Percentiles rank a stretch among this genome's conserved stretches.
phyloP scores from a whole-genome alignment of 2,113 vertebrate genomes.

The Apodemus speciosus region DNA sequence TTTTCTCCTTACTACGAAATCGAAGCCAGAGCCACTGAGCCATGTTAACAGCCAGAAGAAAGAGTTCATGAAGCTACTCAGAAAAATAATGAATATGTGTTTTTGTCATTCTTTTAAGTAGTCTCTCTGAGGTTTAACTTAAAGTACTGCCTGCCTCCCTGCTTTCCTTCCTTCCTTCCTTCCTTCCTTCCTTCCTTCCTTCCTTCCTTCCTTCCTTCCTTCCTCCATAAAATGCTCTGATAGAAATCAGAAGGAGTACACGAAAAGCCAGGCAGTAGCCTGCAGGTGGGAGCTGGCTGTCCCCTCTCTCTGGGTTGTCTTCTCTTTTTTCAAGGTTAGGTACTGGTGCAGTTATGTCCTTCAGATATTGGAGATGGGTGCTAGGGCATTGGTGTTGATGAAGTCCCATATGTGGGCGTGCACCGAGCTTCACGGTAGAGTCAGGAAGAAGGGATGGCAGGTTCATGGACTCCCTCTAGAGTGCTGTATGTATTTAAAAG shows the following conservation, averaged over 20 bases:
- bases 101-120: background rate
- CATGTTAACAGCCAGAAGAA: background rate
- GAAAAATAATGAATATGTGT: constrained; percentile 23
- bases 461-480: background rate
- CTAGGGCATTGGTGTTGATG: background rate
- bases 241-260: background rate
- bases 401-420: background rate
- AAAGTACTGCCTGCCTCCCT: background rate
- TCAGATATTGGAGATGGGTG: background rate
- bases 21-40: background rate
- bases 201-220: background rate
- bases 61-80: constrained; percentile 4
- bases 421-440: rapidly evolving
- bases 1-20: background rate
- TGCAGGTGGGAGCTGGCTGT: background rate
- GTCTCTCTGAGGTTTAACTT: background rate
- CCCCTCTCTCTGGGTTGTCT: background rate
- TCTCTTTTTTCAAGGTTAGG: background rate
- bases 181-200: too few species aligned
- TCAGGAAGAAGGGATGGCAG: background rate
- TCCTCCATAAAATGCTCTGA: background rate
- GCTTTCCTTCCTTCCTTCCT: background rate
- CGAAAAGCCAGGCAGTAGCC: background rate
- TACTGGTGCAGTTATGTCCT: background rate
- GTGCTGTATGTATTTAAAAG: background rate